Evolutionary conservation across 2,888 invertebrate genomes (phyloP), one percentile per base, ranked within the genome.

Genomic region (Limnephilus rhombicus): DNA sequence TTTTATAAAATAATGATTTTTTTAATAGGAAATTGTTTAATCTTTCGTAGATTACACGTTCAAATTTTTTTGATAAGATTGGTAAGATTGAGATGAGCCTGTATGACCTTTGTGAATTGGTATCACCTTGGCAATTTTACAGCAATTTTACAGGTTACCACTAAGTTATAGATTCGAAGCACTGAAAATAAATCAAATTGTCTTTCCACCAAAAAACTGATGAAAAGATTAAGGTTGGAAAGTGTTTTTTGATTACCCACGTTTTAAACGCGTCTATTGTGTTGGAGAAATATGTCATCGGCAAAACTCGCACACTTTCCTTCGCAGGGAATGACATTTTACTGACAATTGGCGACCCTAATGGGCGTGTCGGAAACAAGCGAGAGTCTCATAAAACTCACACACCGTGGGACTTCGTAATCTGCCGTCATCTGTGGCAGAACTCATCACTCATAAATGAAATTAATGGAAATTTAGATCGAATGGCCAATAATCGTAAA

Each of bases 261-360:
- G 24, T 68, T 68, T 68, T 68, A 68, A 85, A 85, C 18, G 85
- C 31, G 53, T 31, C 88, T 11, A 89, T 89, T 89, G 88, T 89
- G 49, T 80, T 80, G 68, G n/a, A 68, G 68, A 89, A 80, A 89
- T 80, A 80, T 89, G 80, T 89, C 88, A 89, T 80, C 80, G 80
- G 24, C n/a, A 68, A 89, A 89, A 37, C 34, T 89, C 88, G 80
- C 88, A 89, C 88, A 89, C 88, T 89, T 89, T 89, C 88, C 31
- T 89, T n/a, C 24, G 29, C 15, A 24, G 24, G 34, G 34, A 89
- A 89, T 37, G 88, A 89, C 88, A 89, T 89, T 49, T 80, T 3
- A 80, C 31, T 2, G 34, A 89, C 88, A 89, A 90, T 68, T 41
- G 90, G 89, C 37, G 80, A 31, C 34, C 31, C 81, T 34, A 68